Evolutionary conservation across 2,797 vertebrate genomes (phyloP), one percentile per base, ranked within the genome.

Genomic region (Decapterus maruadsi): DNA sequence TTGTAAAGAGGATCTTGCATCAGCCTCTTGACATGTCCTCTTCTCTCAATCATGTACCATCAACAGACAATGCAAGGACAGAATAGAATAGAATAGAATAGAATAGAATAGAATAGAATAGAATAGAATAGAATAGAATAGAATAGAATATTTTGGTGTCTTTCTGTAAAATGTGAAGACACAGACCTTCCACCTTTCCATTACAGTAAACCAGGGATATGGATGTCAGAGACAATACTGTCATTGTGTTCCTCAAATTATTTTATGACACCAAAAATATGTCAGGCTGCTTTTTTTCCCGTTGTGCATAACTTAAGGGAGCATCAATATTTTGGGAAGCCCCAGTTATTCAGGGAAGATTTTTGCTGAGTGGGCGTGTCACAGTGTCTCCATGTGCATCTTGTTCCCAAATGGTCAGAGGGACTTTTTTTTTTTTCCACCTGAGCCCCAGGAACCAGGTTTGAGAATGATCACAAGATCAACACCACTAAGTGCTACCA

Each of bases 351-450:
- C 43, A 58, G 59, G 12, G 20, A 38, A 75, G 29, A 65, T 42
- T 87, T 87, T 77, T 87, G 86, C 80, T 81, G 78, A 83, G 68
- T 60, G 48, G 48, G 51, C 71, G 59, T 73, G 57, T 65, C 54
- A 72, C 66, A 69, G 64, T 62, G 42, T 74, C 31, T 83, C 55
- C n/a, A 53, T 68, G 20, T 69, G 36, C 45, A 36, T 78, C 46
- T 67, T 22, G 45, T 65, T 74, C 78, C 68, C 55, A 10, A 60
- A 14, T 81, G 69, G 29, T 78, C 57, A 58, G 40, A 58, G 29
- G n/a, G 51, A 51, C 22, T 22, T 8, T 63, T 65, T 46, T 34
- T 34, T 36, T 36, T 72, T 66, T 74, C 40, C 81, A 84, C 76
- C 72, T 74, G 66, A 74, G 72, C 58, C 51, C 60, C 43, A 54